These are phyloP conservation scores for Xiphophorus maculatus DNA, from an alignment of 2,113 vertebrate genomes.

Conservation along the genomic window DNA sequence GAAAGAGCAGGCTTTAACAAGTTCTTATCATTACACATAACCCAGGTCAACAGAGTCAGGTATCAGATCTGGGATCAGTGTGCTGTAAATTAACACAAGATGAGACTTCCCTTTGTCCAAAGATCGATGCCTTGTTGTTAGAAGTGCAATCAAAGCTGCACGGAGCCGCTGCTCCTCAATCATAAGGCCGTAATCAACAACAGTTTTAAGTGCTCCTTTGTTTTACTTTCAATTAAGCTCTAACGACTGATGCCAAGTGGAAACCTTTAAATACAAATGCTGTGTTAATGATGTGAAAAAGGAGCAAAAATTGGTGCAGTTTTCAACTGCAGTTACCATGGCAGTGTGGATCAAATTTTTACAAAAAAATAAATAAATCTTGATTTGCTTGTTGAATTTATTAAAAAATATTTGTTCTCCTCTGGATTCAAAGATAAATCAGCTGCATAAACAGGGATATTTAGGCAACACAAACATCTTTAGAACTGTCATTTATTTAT, in stretches of 20 bases:
- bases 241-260: constrained; percentile 81
- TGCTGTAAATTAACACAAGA: constrained; percentile 86
- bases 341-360: not conserved
- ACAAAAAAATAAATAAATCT: not conserved
- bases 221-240: constrained; percentile 85
- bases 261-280: constrained; percentile 88
- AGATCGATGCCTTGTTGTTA: constrained; percentile 87
- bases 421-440: not conserved
- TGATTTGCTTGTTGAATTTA: not conserved
- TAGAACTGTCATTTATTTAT: not conserved
- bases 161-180: constrained; percentile 82
- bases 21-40: constrained; percentile 76
- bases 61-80: constrained; percentile 77
- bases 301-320: constrained; percentile 66
- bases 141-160: constrained; percentile 84
- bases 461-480: not conserved
- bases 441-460: not conserved
- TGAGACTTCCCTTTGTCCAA: constrained; percentile 82
- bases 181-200: constrained; percentile 88
- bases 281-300: constrained; percentile 85
- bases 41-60: constrained; percentile 79
- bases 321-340: not conserved
- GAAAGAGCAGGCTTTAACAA: constrained; percentile 66
- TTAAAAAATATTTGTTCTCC: not conserved
- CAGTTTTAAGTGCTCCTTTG: constrained; percentile 83